A percentile compares a stretch with the other conserved stretches of the same genome.
These are phyloP conservation scores for Eufriesea mexicana DNA, from an alignment of 1,140 invertebrate genomes.

Conservation along the genomic window DNA sequence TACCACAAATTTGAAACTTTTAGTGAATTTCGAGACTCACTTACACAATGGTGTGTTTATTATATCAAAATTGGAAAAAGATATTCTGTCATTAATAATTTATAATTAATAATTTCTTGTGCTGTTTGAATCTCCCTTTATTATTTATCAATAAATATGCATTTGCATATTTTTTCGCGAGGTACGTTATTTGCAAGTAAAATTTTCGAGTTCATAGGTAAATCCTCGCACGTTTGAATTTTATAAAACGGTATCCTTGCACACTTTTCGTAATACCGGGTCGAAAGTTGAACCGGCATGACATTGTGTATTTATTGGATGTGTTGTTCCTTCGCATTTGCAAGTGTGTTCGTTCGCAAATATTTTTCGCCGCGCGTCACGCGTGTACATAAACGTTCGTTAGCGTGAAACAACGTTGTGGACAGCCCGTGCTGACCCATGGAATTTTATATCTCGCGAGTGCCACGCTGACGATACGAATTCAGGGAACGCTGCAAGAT, in stretches of 20 bases:
- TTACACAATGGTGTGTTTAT: no score
- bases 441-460: slow-evolving; percentile 3
- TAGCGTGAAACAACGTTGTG: slow-evolving; percentile 24
- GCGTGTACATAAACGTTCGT: slow-evolving; percentile 37
- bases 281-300: background rate
- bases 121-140: no score
- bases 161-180: no score
- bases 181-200: no score
- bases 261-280: background rate
- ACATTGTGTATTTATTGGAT: background rate
- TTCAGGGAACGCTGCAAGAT: background rate
- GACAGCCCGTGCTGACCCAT: background rate
- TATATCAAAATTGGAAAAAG: no score
- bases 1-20: no score
- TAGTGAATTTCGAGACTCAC: no score
- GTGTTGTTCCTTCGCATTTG: background rate
- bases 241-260: background rate
- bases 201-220: background rate
- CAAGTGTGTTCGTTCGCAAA: background rate
- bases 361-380: slow-evolving; percentile 18
- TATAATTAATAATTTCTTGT: no score
- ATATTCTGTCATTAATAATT: no score
- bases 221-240: background rate
- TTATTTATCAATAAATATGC: no score
- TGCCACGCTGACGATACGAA: background rate